Conservation (phyloP, 2,797 vertebrate genomes). For the Paramormyrops hopkinsi region DNA sequence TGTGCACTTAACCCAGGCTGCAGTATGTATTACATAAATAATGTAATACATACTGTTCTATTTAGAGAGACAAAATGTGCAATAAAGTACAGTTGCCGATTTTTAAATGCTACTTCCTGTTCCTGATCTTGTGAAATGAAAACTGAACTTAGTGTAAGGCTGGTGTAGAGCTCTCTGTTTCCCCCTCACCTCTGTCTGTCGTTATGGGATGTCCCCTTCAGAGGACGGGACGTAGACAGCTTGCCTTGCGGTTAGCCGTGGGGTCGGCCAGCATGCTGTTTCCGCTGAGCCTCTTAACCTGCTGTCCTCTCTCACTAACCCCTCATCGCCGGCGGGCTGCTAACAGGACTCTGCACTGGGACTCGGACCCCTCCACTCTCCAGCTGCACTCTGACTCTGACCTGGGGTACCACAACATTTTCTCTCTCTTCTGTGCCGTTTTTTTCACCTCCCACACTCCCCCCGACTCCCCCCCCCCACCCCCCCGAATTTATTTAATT, state of each 20-base stretch:
- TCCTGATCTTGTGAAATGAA: not conserved
- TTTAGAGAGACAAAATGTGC: not conserved
- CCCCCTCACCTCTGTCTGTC: not conserved
- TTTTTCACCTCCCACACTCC: conserved; percentile 32
- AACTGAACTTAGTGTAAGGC: not conserved
- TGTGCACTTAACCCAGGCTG: not conserved
- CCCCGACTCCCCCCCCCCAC: too few relatives aligned
- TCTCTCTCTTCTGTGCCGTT: conserved; percentile 51
- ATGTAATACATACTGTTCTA: not conserved
- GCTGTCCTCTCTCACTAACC: conserved; percentile 61
- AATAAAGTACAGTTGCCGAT: not conserved
- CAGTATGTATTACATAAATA: not conserved
- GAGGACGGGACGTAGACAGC: not conserved
- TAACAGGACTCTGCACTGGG: conserved; percentile 99
- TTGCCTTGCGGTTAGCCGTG: not conserved
- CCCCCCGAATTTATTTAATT: not conserved
- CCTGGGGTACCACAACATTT: conserved; percentile 93
- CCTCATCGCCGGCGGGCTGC: conserved; percentile 81
- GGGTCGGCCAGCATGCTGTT: not conserved
- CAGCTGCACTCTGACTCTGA: conserved; percentile 99
- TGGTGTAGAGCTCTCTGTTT: not conserved
- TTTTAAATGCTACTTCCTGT: not conserved
- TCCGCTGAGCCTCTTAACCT: conserved; percentile 26
- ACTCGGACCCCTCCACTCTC: conserved; percentile 98
- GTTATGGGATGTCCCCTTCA: not conserved